Evolutionary conservation across 2,888 invertebrate species (phyloP).

Genomic region (Tanypteryx hageni): DNA sequence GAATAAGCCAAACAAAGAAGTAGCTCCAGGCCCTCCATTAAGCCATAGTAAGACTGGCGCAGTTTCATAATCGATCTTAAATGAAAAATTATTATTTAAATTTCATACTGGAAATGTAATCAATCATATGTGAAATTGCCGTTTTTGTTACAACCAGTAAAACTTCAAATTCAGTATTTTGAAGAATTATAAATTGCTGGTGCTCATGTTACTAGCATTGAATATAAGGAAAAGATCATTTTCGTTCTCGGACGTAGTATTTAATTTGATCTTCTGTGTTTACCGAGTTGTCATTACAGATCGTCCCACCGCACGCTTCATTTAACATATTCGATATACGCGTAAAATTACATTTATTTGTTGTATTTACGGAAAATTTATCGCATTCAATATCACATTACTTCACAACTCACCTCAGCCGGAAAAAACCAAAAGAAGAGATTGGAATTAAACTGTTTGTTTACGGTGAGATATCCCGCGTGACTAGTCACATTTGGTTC

Average conservation of each 20-base stretch:
- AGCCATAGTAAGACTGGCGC: slow-evolving; percentile 90
- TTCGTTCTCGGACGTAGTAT: no score
- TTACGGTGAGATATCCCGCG: slow-evolving; percentile 91
- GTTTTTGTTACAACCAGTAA: neutral
- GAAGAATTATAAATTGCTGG: neutral
- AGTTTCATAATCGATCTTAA: slow-evolving; percentile 71
- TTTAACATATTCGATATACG: no score
- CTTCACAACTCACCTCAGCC: slow-evolving; percentile 76
- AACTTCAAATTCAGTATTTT: no score
- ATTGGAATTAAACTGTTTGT: slow-evolving; percentile 86
- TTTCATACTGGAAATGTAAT: neutral
- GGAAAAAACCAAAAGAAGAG: slow-evolving; percentile 96
- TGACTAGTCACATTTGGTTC: slow-evolving; percentile 81
- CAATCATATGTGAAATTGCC: no score
- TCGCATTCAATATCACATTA: neutral
- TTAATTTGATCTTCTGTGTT: neutral
- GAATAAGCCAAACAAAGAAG: slow-evolving; percentile 88
- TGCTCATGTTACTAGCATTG: no score
- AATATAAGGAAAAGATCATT: no score
- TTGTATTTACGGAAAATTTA: neutral
- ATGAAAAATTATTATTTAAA: neutral
- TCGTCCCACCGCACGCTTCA: no score
- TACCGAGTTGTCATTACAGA: neutral
- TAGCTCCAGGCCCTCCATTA: slow-evolving; percentile 87
- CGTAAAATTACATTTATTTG: neutral